Evolutionary conservation across 2,888 invertebrate genomes (phyloP).

Genomic region (Drosophila meridionalis): DNA sequence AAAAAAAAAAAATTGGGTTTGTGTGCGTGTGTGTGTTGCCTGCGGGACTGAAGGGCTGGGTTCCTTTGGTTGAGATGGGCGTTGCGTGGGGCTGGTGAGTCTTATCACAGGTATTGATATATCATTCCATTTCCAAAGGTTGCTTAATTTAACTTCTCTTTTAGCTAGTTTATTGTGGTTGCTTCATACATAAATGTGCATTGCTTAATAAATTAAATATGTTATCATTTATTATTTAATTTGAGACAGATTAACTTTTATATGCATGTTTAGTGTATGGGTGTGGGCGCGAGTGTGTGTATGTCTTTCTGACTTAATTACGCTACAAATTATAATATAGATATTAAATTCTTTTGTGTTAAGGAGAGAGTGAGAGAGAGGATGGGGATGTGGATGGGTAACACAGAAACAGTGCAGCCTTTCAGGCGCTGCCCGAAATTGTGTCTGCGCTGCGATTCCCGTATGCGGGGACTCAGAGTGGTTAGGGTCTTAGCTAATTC

Average conservation of each 20-base stretch:
- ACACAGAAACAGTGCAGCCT: conserved; percentile 41
- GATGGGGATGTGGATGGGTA: background rate
- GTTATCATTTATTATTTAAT: conserved; percentile 47
- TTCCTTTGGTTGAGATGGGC: background rate
- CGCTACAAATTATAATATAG: conserved; percentile 22
- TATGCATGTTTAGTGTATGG: conserved; percentile 4
- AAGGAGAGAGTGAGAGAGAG: conserved; percentile 12
- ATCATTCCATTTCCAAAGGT: conserved; percentile 16
- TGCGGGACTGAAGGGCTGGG: background rate
- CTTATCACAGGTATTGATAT: conserved; percentile 63
- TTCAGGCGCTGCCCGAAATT: conserved; percentile 42
- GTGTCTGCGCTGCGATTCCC: conserved; percentile 2
- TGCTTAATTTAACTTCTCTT: background rate
- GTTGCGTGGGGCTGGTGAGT: conserved; percentile 31
- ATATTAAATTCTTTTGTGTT: conserved; percentile 49
- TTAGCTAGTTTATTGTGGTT: conserved; percentile 22
- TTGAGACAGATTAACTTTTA: conserved; percentile 58
- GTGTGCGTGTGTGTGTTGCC: conserved; percentile 1
- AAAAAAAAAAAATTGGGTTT: conserved; percentile 27
- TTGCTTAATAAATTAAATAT: background rate
- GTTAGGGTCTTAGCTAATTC: conserved; percentile 75
- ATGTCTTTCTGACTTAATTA: conserved; percentile 26
- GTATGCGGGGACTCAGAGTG: conserved; percentile 5
- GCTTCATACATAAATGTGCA: conserved; percentile 27
- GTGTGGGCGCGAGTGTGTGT: conserved; percentile 12